Base-by-base conservation (phyloP, 2,797 vertebrate genomes). In the Mastacembelus armatus region DNA sequence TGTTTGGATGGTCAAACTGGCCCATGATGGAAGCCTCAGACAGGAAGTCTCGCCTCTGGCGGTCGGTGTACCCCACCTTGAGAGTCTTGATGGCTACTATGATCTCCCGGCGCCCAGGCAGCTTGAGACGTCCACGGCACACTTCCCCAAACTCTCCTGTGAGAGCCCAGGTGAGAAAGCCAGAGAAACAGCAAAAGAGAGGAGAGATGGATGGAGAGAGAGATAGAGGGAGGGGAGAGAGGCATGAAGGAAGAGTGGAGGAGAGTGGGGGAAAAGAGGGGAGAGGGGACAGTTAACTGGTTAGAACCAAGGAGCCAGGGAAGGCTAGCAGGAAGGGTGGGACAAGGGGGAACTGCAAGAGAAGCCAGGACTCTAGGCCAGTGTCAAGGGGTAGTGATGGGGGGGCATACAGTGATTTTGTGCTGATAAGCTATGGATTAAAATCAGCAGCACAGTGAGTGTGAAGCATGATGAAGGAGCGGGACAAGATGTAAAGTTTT, bases 21-120 rank as follows among this genome's bases (percentile, higher is more conserved):
- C 97, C 98, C 98, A 99, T 99, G 91, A 99, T 99, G 91, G 96
- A 97, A 22, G 98, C 97, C 77, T 99, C 98, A 0, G 96, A 97
- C 64, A 99, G 92, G 91, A 99, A 98, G 89, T 99, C 98, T 45
- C 98, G 91, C 77, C 98, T 94, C 90, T 99, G 98, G 27, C 96
- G 92, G 79, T 99, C 98, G 0, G 98, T 99, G 91, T 99, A 99
- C 77, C 97, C 98, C 80, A 96, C 97, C 76, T 99, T 99, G 73
- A 99, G 94, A 0, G 98, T 99, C 91, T 99, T 99, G 87, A 99
- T 99, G 81, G 98, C 98, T 77, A 99, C 98, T 0, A 98, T 96
- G 88, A 99, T 97, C 87, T 99, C 98, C 0, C 97, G 91, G 14
- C 96, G 95, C n/a, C 97, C 98, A 0, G 96, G 97, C 44, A 98